These are phyloP conservation scores for Protobothrops mucrosquamatus DNA, from an alignment of 2,113 vertebrate species.

Conservation along the genomic window DNA sequence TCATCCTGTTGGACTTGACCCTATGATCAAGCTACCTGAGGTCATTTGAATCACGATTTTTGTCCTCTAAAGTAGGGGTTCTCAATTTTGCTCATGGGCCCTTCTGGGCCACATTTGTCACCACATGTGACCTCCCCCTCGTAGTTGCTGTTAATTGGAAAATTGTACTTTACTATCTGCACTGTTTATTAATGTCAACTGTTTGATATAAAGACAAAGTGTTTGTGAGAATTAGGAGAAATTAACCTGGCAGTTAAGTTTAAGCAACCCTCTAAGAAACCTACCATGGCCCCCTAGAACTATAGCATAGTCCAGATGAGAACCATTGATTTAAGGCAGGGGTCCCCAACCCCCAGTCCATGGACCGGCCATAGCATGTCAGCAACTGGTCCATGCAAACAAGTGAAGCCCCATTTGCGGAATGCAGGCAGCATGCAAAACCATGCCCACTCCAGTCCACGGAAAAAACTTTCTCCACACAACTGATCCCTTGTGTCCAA, in stretches of 20 bases:
- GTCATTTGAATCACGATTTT: neutral
- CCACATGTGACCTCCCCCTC: neutral
- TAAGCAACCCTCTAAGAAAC: neutral
- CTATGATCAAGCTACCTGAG: neutral
- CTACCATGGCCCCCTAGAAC: neutral
- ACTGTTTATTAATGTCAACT: neutral
- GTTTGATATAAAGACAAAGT: neutral
- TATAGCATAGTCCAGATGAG: neutral
- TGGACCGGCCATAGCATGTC: no score
- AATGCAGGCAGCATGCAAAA: no score
- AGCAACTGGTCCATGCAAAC: no score
- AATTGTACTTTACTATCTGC: neutral
- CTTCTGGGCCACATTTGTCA: neutral
- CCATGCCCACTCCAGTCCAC: no score
- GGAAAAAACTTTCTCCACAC: no score
- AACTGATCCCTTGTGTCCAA: no score
- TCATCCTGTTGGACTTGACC: neutral
- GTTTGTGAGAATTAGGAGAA: neutral
- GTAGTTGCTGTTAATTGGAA: neutral
- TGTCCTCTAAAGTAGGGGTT: neutral
- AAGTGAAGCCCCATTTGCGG: no score
- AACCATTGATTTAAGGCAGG: neutral
- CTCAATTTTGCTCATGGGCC: neutral
- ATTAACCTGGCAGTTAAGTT: neutral
- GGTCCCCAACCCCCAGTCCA: no score